Conservation (phyloP, 2,113 vertebrate species). For the Rattus rattus region DNA sequence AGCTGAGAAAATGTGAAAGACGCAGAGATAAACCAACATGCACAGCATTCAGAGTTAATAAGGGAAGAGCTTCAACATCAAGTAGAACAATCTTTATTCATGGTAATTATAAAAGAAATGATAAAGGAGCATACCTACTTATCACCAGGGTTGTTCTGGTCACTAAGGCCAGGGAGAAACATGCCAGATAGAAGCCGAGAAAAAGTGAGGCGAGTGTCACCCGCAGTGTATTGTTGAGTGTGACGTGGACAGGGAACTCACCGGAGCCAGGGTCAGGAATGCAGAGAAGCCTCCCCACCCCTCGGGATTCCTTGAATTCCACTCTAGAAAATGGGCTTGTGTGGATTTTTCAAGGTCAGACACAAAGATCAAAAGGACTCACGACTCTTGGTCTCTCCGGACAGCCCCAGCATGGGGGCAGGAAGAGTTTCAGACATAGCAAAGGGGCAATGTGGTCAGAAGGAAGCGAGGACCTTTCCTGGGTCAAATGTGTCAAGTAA, state of each 20-base stretch:
- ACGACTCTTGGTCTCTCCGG: neutral
- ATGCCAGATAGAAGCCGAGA: neutral
- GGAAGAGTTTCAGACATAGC: neutral
- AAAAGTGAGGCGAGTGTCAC: neutral
- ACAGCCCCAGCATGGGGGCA: neutral
- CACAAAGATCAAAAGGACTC: neutral
- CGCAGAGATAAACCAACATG: neutral
- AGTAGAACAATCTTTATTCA: slow-evolving; percentile 3
- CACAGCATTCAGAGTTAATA: neutral
- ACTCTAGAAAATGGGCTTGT: neutral
- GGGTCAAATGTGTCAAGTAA: slow-evolving; percentile 2
- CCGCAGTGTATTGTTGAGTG: neutral
- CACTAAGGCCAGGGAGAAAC: slow-evolving; percentile 36
- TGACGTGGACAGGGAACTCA: neutral
- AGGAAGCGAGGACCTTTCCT: slow-evolving; percentile 29
- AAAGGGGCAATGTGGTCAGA: neutral
- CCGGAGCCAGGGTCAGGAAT: neutral
- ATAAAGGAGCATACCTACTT: too few relatives aligned
- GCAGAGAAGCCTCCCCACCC: neutral
- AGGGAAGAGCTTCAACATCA: slow-evolving; percentile 2
- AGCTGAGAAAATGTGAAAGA: neutral
- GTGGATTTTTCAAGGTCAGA: slow-evolving; percentile 5
- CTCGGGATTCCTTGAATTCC: neutral
- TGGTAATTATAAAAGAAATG: slow-evolving; percentile 9
- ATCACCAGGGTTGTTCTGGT: neutral